phyloP scores from a whole-genome alignment of 2,113 vertebrate species.

The Tenebrosternarchus preto region DNA sequence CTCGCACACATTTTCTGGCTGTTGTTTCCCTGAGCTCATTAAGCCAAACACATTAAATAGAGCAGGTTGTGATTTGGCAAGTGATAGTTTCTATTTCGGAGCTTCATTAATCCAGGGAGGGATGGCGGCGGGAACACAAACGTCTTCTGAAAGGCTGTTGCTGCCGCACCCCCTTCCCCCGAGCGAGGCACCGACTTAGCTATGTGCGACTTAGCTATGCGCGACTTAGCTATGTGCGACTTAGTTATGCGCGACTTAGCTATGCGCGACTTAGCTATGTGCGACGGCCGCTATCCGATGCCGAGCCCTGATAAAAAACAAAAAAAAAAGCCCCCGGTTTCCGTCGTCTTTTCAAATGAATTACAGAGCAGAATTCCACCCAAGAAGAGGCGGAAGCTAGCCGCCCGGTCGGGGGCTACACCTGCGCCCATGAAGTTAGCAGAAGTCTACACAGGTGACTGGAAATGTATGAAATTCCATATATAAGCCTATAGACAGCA shows the following conservation, averaged over 20 bases:
- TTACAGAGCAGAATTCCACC: slow-evolving; percentile 25
- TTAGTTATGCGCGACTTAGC: too few relatives aligned
- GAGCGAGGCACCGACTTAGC: slow-evolving; percentile 31
- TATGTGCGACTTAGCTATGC: slow-evolving; percentile 36
- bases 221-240: too few relatives aligned
- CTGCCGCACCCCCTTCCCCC: slow-evolving; percentile 4
- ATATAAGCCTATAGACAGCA: not conserved
- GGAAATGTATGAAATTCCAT: slow-evolving; percentile 13
- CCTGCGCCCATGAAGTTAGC: slow-evolving; percentile 3
- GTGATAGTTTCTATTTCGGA: slow-evolving; percentile 41
- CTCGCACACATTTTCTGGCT: not conserved
- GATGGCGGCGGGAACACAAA: slow-evolving; percentile 38
- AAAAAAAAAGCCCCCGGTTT: not conserved
- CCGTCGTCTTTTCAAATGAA: slow-evolving; percentile 22
- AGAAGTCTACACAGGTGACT: slow-evolving; percentile 5
- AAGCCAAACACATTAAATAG: slow-evolving; percentile 35
- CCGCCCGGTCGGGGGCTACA: not conserved
- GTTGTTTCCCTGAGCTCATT: slow-evolving; percentile 46
- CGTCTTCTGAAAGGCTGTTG: slow-evolving; percentile 25
- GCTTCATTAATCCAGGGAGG: slow-evolving; percentile 48
- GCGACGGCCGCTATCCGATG: slow-evolving; percentile 33
- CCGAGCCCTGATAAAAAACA: slow-evolving; percentile 2
- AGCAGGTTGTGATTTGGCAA: slow-evolving; percentile 43
- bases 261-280: slow-evolving; percentile 44
- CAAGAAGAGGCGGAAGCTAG: not conserved